Base-by-base conservation (phyloP, 2,888 invertebrate genomes). In the Heliconius cydno region DNA sequence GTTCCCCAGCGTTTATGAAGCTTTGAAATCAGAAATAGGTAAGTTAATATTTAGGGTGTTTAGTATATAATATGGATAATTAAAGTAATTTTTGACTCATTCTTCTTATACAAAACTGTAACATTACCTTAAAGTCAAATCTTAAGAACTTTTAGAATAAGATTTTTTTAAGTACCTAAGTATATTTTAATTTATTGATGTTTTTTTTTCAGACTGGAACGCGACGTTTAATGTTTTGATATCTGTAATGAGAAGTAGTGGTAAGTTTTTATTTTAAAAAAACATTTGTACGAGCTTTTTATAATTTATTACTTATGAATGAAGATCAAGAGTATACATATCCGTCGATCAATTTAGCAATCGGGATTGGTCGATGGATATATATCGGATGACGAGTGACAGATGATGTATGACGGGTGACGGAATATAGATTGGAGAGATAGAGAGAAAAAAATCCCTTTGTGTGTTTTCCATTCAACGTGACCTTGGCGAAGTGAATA, bases 1-100 rank as follows among this genome's bases (percentile, higher is more conserved):
- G 38, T 90, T 92, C 76, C 87, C 88, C 0, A 82, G 81, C 0
- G 85, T 90, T 0, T 83, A 88, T 30, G 81, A 85, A 22, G 86
- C 84, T 0, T 78, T 92, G 28, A 80, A 85, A 1, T 84, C 85
- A 4, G 92, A 92, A 87, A 86, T 90, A 12, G 90, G 92, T 92
- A 77, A 85, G 12, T 60, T 60, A n/a, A 34, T 52, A 30, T n/a
- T 60, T 60, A n/a, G 1, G 1, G 10, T 60, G 22, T 3, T 34
- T n/a, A 41, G 7, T 2, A 68, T 46, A 63, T 30, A 71, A 15
- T 65, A 46, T 38, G 5, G n/a, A 60, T n/a, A 60, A 60, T 10
- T 60, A 60, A 52, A 52, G 22, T 22, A 22, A 52, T 0, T 22
- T 19, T 0, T 60, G 10, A 60, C 12, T n/a, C 60, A n/a, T n/a